Evolutionary conservation across 2,113 vertebrate species (phyloP).

Genomic region (Phyllostomus hastatus): DNA sequence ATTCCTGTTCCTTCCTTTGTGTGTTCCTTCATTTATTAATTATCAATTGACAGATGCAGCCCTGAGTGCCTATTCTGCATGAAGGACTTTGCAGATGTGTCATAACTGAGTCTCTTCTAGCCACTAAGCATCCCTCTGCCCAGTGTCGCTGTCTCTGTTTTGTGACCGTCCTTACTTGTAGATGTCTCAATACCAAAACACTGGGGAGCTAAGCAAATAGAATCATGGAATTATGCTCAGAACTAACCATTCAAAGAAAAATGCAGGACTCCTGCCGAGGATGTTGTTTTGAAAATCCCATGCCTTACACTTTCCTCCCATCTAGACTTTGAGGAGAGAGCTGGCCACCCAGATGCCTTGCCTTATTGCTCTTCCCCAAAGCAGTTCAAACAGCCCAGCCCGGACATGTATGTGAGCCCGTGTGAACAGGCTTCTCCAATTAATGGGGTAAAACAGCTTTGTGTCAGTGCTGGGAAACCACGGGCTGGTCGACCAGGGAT

Average conservation of each 20-base stretch:
- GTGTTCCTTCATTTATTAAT: not conserved
- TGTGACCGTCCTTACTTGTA: not conserved
- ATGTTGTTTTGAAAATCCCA: not conserved
- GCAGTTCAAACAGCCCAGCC: not conserved
- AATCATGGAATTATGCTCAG: not conserved
- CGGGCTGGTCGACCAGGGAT: not conserved
- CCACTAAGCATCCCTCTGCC: not conserved
- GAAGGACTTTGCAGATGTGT: not conserved
- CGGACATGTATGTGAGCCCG: not conserved
- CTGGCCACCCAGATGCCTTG: not conserved
- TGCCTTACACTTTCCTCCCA: not conserved
- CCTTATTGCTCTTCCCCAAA: not conserved
- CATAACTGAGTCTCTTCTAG: not conserved
- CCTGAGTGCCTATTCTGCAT: not conserved
- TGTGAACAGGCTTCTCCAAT: constrained; percentile 24
- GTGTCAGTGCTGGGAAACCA: constrained; percentile 46
- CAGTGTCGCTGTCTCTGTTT: not conserved
- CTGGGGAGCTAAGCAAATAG: not conserved
- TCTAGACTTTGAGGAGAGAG: not conserved
- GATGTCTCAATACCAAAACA: not conserved
- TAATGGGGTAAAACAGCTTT: constrained; percentile 1
- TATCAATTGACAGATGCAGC: not conserved
- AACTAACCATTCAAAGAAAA: not conserved
- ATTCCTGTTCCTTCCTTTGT: not conserved
- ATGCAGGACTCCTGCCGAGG: not conserved